These are phyloP conservation scores for Lota lota DNA, from an alignment of 2,113 vertebrate species.

Conservation along the genomic window DNA sequence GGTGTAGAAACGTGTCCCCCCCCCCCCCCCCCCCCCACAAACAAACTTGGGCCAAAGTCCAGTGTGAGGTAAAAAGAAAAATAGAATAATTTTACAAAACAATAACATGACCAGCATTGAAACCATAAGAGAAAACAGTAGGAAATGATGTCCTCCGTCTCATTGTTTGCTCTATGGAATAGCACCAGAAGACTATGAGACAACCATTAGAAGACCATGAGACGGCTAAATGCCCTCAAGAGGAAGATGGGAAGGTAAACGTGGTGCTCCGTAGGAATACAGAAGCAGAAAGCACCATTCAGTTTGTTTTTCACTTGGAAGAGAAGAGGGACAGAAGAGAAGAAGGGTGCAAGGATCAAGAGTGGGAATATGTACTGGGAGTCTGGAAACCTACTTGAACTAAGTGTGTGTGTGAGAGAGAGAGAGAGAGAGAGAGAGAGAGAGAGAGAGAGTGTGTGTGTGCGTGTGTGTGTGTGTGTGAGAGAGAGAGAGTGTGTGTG, in stretches of 20 bases:
- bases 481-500: conserved; percentile 4
- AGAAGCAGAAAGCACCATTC: conserved; percentile 47
- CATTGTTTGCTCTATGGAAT: conserved; percentile 58
- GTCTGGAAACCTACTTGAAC: conserved; percentile 28
- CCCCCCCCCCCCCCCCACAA: conserved; percentile 52
- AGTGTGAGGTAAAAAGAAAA: conserved; percentile 78
- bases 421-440: no score
- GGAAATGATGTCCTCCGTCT: conserved; percentile 36
- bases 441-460: background rate
- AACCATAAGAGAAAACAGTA: conserved; percentile 53
- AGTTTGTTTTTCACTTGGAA: conserved; percentile 18
- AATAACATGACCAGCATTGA: conserved; percentile 63
- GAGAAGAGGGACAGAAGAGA: conserved; percentile 8
- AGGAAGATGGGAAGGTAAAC: conserved; percentile 49
- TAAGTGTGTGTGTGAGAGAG: background rate
- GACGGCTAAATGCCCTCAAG: conserved; percentile 16
- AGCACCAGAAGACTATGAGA: conserved; percentile 78
- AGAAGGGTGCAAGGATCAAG: conserved; percentile 34
- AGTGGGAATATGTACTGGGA: conserved; percentile 60
- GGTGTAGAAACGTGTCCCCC: conserved; percentile 24
- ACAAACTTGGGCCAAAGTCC: background rate
- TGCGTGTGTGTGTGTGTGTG: conserved; percentile 14
- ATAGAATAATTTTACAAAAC: conserved; percentile 25
- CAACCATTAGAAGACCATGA: background rate
- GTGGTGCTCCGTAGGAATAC: conserved; percentile 41